phyloP scores from a whole-genome alignment of 1,140 invertebrate species.

The Procambarus virginalis region DNA sequence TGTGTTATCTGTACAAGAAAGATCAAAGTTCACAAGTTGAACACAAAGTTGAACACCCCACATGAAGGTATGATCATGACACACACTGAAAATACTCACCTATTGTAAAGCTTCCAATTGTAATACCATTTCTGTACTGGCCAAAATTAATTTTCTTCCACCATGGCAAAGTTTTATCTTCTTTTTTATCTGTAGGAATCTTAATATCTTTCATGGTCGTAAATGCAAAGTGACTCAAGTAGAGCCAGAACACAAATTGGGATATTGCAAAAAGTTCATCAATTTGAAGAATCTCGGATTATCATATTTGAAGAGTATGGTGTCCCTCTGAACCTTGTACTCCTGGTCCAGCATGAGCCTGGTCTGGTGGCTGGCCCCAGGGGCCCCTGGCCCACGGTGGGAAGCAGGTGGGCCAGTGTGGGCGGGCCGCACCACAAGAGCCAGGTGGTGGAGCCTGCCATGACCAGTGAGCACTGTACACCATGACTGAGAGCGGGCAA shows the following conservation, averaged over 20 bases:
- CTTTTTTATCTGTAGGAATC: not conserved
- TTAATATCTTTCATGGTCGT: slow-evolving; percentile 28
- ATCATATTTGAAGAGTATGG: slow-evolving; percentile 33
- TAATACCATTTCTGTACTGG: slow-evolving; percentile 26
- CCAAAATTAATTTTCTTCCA: slow-evolving; percentile 54
- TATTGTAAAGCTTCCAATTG: slow-evolving; percentile 31
- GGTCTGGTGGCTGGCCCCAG: no score
- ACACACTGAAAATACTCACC: slow-evolving; percentile 3
- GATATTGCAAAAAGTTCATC: slow-evolving; percentile 44
- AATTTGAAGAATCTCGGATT: slow-evolving; percentile 29
- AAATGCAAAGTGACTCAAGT: slow-evolving; percentile 41
- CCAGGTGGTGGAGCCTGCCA: no score
- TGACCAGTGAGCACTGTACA: no score
- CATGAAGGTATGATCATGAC: no score
- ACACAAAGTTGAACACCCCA: no score
- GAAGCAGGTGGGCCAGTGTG: no score
- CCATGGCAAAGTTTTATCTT: slow-evolving; percentile 22
- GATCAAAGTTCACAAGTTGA: no score
- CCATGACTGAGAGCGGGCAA: no score
- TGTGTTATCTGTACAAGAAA: no score
- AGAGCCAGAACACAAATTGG: slow-evolving; percentile 48
- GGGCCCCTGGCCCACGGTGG: no score
- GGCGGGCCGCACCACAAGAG: no score
- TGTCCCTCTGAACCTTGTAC: slow-evolving; percentile 21
- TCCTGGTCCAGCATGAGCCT: not conserved